Percentiles rank a stretch among this genome's conserved stretches.
These are phyloP conservation scores for Drymodes brunneopygia DNA, from an alignment of 2,113 vertebrate species.

Conservation along the genomic window DNA sequence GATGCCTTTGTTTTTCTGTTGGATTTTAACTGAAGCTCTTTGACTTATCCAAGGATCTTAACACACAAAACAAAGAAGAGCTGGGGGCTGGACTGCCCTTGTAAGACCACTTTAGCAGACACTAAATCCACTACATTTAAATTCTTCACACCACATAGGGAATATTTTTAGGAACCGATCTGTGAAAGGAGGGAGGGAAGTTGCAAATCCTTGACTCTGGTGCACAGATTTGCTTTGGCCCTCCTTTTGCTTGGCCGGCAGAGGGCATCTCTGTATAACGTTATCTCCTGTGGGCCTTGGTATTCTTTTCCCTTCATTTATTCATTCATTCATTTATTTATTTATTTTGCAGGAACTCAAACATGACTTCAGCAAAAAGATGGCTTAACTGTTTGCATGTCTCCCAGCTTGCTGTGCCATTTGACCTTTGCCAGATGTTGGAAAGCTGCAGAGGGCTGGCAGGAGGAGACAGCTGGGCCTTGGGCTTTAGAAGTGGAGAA, in stretches of 20 bases:
- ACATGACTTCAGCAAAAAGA: constrained; percentile 19
- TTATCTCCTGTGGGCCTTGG: background rate
- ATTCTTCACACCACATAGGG: background rate
- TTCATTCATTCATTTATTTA: background rate
- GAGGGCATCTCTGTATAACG: constrained; percentile 35
- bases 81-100: fast-evolving
- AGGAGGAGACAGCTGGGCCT: background rate
- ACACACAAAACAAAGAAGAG: background rate
- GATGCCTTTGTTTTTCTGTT: background rate
- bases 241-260: background rate
- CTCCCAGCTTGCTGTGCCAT: background rate
- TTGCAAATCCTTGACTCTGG: background rate
- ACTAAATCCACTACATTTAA: background rate
- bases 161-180: background rate
- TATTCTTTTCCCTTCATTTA: background rate
- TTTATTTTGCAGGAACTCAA: constrained; percentile 49
- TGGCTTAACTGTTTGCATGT: background rate
- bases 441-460: background rate
- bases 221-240: background rate
- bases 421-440: background rate
- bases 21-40: background rate
- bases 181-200: background rate
- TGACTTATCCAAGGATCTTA: background rate
- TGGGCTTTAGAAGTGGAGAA: background rate
- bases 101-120: background rate